A percentile compares a stretch with the other conserved stretches of the same genome.
Conservation (phyloP, 2,888 invertebrate genomes). For the Caenorhabditis japonica region DNA sequence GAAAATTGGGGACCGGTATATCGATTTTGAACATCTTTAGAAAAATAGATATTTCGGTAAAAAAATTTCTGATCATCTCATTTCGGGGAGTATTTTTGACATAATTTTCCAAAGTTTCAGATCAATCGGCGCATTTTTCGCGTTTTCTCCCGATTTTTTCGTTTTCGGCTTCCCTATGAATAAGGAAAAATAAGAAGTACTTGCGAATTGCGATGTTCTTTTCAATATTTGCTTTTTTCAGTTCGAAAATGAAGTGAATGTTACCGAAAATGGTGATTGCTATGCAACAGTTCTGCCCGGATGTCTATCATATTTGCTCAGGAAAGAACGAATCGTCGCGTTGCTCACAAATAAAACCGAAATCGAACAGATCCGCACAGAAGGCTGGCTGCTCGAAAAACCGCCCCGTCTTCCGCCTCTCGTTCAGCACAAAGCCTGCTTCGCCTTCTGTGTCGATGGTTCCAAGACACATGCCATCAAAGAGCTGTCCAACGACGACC, state of each 20-base stretch:
- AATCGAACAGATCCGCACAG: conserved; percentile 29
- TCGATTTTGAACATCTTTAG: too few relatives aligned
- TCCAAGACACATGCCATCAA: conserved; percentile 17
- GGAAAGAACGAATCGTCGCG: conserved; percentile 53
- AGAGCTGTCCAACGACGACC: conserved; percentile 50
- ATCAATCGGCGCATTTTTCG: too few relatives aligned
- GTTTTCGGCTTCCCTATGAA: too few relatives aligned
- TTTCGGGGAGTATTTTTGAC: too few relatives aligned
- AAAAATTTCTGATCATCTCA: too few relatives aligned
- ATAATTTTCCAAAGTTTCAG: too few relatives aligned
- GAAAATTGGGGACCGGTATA: too few relatives aligned
- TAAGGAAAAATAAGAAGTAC: too few relatives aligned
- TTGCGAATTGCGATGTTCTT: too few relatives aligned
- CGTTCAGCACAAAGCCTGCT: conserved; percentile 45
- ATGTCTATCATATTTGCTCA: conserved; percentile 52
- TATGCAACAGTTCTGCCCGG: conserved; percentile 55
- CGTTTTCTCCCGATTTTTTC: too few relatives aligned
- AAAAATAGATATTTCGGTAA: too few relatives aligned
- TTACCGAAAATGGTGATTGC: conserved; percentile 47
- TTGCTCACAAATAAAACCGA: conserved; percentile 38
- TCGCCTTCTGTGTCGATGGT: conserved; percentile 56
- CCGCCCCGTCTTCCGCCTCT: conserved; percentile 58
- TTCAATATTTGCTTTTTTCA: too few relatives aligned
- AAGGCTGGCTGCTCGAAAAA: conserved; percentile 52
- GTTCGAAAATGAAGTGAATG: conserved; percentile 50